Evolutionary conservation across 2,797 vertebrate genomes (phyloP).

Genomic region (Semaprochilodus insignis): DNA sequence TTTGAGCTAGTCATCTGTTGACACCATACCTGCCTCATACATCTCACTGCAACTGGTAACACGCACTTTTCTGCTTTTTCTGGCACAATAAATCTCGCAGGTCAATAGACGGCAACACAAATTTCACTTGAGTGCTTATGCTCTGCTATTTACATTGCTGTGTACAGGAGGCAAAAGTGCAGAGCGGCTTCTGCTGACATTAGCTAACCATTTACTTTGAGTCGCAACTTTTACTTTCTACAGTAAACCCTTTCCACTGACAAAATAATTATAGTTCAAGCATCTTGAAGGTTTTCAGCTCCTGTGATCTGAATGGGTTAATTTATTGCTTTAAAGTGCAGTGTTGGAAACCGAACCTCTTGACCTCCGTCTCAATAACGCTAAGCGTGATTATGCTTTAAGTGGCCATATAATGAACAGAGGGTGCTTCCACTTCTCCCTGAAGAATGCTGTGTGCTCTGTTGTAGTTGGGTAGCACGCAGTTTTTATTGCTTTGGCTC

Average conservation of each 20-base stretch:
- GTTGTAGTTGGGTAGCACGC: neutral
- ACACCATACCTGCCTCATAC: neutral
- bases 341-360: neutral
- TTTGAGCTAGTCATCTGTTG: neutral
- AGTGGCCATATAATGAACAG: neutral
- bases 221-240: neutral
- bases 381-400: neutral
- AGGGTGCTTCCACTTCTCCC: neutral
- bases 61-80: neutral
- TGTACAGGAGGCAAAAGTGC: neutral
- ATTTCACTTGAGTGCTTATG: neutral
- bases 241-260: neutral
- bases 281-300: neutral
- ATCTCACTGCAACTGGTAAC: neutral
- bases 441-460: neutral
- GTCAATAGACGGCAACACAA: neutral
- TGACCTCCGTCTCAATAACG: neutral
- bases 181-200: neutral
- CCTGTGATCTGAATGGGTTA: neutral
- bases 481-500: neutral
- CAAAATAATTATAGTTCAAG: neutral
- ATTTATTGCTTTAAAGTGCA: neutral
- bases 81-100: neutral
- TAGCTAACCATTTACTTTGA: neutral
- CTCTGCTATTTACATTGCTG: neutral